These are phyloP conservation scores for Acrocyrtus sp. DNA, from an alignment of 2,888 invertebrate genomes.

Conservation along the genomic window DNA sequence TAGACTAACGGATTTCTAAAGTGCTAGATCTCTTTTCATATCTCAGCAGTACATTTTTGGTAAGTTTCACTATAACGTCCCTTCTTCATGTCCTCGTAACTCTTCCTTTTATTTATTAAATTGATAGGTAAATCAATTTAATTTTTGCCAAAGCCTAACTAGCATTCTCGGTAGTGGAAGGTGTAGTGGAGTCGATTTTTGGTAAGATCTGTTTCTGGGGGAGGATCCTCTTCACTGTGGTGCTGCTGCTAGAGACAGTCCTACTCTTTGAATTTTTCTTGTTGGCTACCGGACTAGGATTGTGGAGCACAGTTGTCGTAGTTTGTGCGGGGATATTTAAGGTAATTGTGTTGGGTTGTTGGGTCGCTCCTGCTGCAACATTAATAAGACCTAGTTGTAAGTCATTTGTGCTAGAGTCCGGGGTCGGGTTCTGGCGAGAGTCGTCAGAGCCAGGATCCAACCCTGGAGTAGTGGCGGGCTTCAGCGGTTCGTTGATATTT, in stretches of 20 bases:
- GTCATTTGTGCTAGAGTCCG: slow-evolving; percentile 63
- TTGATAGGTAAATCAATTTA: background rate
- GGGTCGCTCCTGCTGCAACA: slow-evolving; percentile 35
- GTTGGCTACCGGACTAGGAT: slow-evolving; percentile 34
- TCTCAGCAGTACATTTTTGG: slow-evolving; percentile 5
- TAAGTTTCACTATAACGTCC: no score
- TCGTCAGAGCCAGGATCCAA: slow-evolving; percentile 60
- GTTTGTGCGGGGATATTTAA: slow-evolving; percentile 55
- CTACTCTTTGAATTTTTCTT: slow-evolving; percentile 59
- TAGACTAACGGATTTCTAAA: no score
- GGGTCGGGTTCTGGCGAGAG: slow-evolving; percentile 61
- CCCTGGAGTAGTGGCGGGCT: slow-evolving; percentile 43
- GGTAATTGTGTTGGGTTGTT: slow-evolving; percentile 56
- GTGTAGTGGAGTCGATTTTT: slow-evolving; percentile 63
- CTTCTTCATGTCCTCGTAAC: no score
- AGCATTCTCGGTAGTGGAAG: slow-evolving; percentile 55
- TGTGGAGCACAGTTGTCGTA: slow-evolving; percentile 43
- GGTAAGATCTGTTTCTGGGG: slow-evolving; percentile 63
- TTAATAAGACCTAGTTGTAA: slow-evolving; percentile 59
- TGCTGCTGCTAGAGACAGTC: slow-evolving; percentile 61
- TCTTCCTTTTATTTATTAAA: background rate
- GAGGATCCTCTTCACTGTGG: slow-evolving; percentile 59
- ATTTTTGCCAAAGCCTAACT: slow-evolving; percentile 22
- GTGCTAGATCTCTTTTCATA: background rate
- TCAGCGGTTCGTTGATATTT: slow-evolving; percentile 19